phyloP scores from a whole-genome alignment of 2,888 invertebrate species.

The Carabus problematicus region DNA sequence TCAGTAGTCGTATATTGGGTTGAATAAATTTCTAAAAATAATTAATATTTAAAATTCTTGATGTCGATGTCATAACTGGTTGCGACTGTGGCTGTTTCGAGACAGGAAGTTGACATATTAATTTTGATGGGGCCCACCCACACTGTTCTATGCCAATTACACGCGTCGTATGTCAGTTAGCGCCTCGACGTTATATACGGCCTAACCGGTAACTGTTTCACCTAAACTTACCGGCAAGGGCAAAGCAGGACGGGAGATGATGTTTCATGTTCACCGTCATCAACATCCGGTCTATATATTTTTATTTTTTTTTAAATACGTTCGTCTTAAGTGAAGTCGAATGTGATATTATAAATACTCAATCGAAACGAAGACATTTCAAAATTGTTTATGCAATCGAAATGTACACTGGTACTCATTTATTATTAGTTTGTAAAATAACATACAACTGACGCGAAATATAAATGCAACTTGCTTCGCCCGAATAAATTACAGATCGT shows the following conservation, averaged over 20 bases:
- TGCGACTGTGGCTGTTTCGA: slow-evolving; percentile 6
- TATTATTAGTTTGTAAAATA: too few species aligned
- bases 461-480: too few species aligned
- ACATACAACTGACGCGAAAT: too few species aligned
- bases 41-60: slow-evolving; percentile 36
- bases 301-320: background rate
- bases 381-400: too few species aligned
- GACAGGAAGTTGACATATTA: slow-evolving; percentile 31
- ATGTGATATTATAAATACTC: too few species aligned
- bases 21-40: slow-evolving; percentile 35
- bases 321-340: too few species aligned
- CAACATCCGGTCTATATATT: background rate
- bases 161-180: slow-evolving; percentile 7
- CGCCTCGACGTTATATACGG: slow-evolving; percentile 6
- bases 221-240: too few species aligned
- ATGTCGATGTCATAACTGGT: slow-evolving; percentile 23
- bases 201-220: too few species aligned
- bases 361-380: too few species aligned
- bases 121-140: slow-evolving; percentile 30
- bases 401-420: too few species aligned
- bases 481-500: too few species aligned
- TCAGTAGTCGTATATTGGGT: background rate
- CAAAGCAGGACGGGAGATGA: too few species aligned
- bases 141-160: slow-evolving; percentile 25
- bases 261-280: background rate